These are phyloP conservation scores for Latrodectus geometricus DNA, from an alignment of 1,140 invertebrate genomes.

Conservation along the genomic window DNA sequence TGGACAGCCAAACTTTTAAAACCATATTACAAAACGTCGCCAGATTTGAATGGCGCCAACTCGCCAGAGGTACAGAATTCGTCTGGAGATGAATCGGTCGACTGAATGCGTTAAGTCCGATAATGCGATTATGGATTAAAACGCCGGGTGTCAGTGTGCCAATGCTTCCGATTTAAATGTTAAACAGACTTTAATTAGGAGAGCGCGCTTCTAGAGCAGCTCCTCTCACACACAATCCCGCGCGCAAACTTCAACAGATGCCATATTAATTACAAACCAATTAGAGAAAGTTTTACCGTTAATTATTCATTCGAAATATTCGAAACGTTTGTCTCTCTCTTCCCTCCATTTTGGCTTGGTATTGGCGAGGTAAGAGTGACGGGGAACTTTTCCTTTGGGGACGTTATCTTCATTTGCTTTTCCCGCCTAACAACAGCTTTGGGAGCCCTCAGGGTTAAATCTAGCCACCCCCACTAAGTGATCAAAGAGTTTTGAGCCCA, in stretches of 20 bases:
- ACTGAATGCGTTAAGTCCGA: constrained; percentile 51
- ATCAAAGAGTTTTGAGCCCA: constrained; percentile 44
- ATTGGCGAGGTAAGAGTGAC: not conserved
- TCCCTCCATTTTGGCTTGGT: not conserved
- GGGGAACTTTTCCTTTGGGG: constrained; percentile 23
- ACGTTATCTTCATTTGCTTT: constrained; percentile 49
- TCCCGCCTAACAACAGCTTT: constrained; percentile 21
- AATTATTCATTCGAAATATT: constrained; percentile 59
- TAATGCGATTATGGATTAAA: constrained; percentile 62
- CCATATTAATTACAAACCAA: constrained; percentile 62
- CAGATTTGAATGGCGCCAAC: not conserved
- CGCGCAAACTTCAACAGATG: constrained; percentile 50
- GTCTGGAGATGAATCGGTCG: constrained; percentile 2
- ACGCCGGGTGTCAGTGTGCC: constrained; percentile 50
- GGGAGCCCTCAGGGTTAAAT: constrained; percentile 4
- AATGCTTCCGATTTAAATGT: constrained; percentile 60
- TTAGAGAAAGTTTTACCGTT: constrained; percentile 60
- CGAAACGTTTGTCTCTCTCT: constrained; percentile 45
- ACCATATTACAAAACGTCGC: constrained; percentile 47
- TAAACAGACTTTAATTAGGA: constrained; percentile 61
- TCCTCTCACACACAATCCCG: not conserved
- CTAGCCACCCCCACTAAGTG: constrained; percentile 30
- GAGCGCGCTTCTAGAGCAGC: not conserved
- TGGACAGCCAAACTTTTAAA: constrained; percentile 42
- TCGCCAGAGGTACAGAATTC: not conserved